phyloP scores from a whole-genome alignment of 2,888 invertebrate species.

The Watsonalla cultraria region DNA sequence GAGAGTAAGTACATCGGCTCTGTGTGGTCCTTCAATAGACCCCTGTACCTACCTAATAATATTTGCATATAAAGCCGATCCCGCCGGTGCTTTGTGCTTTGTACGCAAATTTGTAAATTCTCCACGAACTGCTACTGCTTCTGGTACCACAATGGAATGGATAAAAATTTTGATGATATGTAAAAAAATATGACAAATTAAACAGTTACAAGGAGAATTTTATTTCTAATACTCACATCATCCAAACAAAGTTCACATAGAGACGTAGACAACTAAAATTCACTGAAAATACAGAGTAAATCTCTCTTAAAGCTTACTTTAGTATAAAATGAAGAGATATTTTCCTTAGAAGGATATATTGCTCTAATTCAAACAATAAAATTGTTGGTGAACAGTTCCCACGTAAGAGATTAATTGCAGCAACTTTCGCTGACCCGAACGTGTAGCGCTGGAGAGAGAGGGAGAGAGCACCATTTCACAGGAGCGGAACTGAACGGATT shows the following conservation, averaged over 20 bases:
- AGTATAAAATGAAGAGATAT: slow-evolving; percentile 18
- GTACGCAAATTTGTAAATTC: slow-evolving; percentile 61
- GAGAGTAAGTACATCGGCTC: slow-evolving; percentile 45
- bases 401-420: slow-evolving; percentile 56
- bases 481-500: slow-evolving; percentile 70
- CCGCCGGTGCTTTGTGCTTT: slow-evolving; percentile 52
- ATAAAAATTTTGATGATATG: slow-evolving; percentile 10
- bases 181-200: slow-evolving; percentile 11
- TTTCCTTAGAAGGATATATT: slow-evolving; percentile 32
- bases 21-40: slow-evolving; percentile 60
- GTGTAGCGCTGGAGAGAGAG: slow-evolving; percentile 33
- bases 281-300: neutral
- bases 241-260: no score
- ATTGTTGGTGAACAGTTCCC: slow-evolving; percentile 38
- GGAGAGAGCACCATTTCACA: slow-evolving; percentile 48
- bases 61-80: slow-evolving; percentile 69
- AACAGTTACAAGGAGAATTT: neutral
- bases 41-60: slow-evolving; percentile 46
- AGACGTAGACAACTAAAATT: neutral
- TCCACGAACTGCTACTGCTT: slow-evolving; percentile 44
- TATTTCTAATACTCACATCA: no score
- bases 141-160: slow-evolving; percentile 8
- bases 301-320: neutral
- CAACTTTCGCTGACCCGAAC: slow-evolving; percentile 58
- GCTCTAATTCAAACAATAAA: slow-evolving; percentile 41